These are phyloP conservation scores for Trachelipus rathkii DNA, from an alignment of 1,140 invertebrate species.

Conservation along the genomic window DNA sequence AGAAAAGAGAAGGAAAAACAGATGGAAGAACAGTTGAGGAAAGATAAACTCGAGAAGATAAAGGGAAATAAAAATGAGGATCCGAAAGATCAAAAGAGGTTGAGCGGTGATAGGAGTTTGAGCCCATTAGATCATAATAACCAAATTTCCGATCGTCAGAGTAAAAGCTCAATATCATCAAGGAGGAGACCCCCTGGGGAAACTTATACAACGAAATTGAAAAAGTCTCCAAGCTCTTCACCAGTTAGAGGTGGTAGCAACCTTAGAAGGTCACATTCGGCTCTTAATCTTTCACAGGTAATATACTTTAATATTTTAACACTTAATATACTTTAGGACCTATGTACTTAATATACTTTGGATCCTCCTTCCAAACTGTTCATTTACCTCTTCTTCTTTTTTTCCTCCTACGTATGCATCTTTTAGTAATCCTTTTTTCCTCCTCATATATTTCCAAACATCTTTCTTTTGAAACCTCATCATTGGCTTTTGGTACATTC, in stretches of 20 bases:
- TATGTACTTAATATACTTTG: no score
- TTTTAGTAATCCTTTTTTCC: no score
- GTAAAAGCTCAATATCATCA: neutral
- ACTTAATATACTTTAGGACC: no score
- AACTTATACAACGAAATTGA: constrained; percentile 3
- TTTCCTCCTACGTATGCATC: no score
- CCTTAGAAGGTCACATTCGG: constrained; percentile 19
- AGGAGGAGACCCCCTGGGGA: neutral
- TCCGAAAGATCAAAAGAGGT: neutral
- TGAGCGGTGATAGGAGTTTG: neutral
- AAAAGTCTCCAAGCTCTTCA: neutral
- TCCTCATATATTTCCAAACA: no score
- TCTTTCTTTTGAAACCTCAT: no score
- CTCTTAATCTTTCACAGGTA: constrained; percentile 26
- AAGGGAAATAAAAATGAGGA: constrained; percentile 6
- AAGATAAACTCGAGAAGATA: neutral
- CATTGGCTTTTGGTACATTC: no score
- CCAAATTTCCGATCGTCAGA: no score
- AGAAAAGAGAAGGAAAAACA: constrained; percentile 1
- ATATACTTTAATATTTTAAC: no score
- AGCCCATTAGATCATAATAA: neutral
- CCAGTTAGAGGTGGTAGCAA: neutral
- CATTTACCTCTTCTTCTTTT: no score
- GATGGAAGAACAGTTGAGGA: neutral
- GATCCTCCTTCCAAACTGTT: no score